Evolutionary conservation across 2,888 invertebrate genomes (phyloP).

Genomic region (Agrochola lota): DNA sequence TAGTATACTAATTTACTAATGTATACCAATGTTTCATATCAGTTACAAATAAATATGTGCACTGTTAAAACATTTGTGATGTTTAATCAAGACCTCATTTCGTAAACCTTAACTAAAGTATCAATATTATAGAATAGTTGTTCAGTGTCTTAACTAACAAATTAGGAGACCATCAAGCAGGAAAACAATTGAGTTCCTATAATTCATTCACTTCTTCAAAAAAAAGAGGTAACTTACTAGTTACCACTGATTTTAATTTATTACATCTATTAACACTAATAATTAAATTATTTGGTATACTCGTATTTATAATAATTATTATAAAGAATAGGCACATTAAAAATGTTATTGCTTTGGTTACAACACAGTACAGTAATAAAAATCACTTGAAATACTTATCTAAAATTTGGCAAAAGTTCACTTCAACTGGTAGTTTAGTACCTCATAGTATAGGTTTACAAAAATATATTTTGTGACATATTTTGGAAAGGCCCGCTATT

Average conservation of each 20-base stretch:
- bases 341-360: slow-evolving; percentile 90
- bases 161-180: slow-evolving; percentile 78
- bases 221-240: slow-evolving; percentile 45
- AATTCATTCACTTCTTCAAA: slow-evolving; percentile 41
- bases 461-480: slow-evolving; percentile 84
- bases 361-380: slow-evolving; percentile 85
- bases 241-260: slow-evolving; percentile 57
- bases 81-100: slow-evolving; percentile 67
- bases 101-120: slow-evolving; percentile 63
- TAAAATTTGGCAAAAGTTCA: slow-evolving; percentile 87
- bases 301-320: slow-evolving; percentile 75
- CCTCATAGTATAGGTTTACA: slow-evolving; percentile 80
- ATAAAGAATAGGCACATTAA: slow-evolving; percentile 86
- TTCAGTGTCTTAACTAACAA: slow-evolving; percentile 78
- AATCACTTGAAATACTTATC: slow-evolving; percentile 86
- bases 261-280: slow-evolving; percentile 65
- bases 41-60: slow-evolving; percentile 71
- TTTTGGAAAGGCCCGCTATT: slow-evolving; percentile 80
- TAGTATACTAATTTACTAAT: slow-evolving; percentile 61
- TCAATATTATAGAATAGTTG: slow-evolving; percentile 72
- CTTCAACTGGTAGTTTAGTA: slow-evolving; percentile 81
- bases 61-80: slow-evolving; percentile 76
- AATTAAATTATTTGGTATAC: slow-evolving; percentile 86
- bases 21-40: slow-evolving; percentile 56
- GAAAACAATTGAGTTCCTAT: slow-evolving; percentile 60